A percentile compares a stretch with the other conserved stretches of the same genome.
Conservation (phyloP, 1,140 invertebrate genomes). For the Panagrolaimus sp. region DNA sequence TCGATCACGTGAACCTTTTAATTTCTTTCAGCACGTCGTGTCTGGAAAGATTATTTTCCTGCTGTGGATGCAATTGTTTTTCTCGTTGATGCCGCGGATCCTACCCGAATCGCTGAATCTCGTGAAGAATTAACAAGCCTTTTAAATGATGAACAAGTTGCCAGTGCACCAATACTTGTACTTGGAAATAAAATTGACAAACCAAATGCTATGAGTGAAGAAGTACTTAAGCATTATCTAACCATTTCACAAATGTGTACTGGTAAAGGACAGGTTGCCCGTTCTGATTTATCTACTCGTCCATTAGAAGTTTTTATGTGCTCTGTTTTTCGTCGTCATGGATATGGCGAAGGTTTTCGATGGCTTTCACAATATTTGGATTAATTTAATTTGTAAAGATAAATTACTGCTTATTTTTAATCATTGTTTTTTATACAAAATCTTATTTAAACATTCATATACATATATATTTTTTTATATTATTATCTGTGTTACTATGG, state of each 20-base stretch:
- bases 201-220: slow-evolving; percentile 87
- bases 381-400: slow-evolving; percentile 25
- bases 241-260: slow-evolving; percentile 74
- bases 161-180: slow-evolving; percentile 81
- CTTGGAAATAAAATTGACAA: slow-evolving; percentile 99
- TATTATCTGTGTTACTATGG: too few relatives aligned
- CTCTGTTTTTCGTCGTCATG: slow-evolving; percentile 90
- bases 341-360: slow-evolving; percentile 98
- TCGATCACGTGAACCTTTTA: slow-evolving; percentile 7
- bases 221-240: slow-evolving; percentile 86
- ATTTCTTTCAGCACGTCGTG: slow-evolving; percentile 71
- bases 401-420: not conserved
- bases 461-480: too few relatives aligned
- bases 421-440: too few relatives aligned
- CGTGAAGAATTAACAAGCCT: slow-evolving; percentile 68
- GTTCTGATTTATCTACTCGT: slow-evolving; percentile 60
- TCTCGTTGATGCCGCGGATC: slow-evolving; percentile 88
- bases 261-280: slow-evolving; percentile 49
- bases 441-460: too few relatives aligned
- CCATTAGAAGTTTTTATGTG: slow-evolving; percentile 99
- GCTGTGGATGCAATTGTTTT: slow-evolving; percentile 99
- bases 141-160: slow-evolving; percentile 82
- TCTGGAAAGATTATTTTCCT: slow-evolving; percentile 99
- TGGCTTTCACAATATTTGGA: slow-evolving; percentile 94
- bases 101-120: slow-evolving; percentile 79